phyloP scores from a whole-genome alignment of 1,140 invertebrate genomes.

The Geopemphigus sp. region DNA sequence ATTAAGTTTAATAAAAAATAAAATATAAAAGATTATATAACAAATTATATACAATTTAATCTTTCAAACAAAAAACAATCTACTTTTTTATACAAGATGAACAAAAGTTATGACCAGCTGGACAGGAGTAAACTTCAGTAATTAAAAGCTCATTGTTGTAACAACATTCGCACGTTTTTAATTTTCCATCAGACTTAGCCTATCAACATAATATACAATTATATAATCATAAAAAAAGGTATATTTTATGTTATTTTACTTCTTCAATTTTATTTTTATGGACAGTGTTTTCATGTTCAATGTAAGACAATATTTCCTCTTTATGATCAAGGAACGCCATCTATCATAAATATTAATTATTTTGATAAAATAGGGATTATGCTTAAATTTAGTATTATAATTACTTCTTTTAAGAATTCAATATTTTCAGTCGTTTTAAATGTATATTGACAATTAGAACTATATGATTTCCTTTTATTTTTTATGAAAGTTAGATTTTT shows the following conservation, averaged over 20 bases:
- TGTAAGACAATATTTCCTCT: slow-evolving; percentile 15
- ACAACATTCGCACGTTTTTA: slow-evolving; percentile 10
- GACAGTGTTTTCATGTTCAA: background rate
- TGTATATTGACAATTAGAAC: no score
- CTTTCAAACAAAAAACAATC: background rate
- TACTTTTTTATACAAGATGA: slow-evolving; percentile 26
- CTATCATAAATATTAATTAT: slow-evolving; percentile 6
- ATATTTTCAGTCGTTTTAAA: background rate
- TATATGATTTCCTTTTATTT: background rate
- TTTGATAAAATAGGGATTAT: background rate
- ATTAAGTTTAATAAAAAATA: no score
- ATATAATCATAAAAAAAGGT: background rate
- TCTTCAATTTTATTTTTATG: slow-evolving; percentile 4
- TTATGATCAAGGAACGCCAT: slow-evolving; percentile 16
- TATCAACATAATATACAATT: slow-evolving; percentile 3
- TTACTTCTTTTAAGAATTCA: slow-evolving; percentile 46
- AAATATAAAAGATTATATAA: background rate
- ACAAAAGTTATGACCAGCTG: slow-evolving; percentile 6
- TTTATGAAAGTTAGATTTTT: background rate
- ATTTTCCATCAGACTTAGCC: slow-evolving; percentile 13
- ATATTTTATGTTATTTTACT: slow-evolving; percentile 7
- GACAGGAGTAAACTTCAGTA: background rate
- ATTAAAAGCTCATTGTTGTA: slow-evolving; percentile 11
- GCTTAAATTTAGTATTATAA: background rate
- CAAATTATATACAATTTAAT: no score